phyloP scores from a whole-genome alignment of 2,113 vertebrate species.

The Coracopsis vasa region DNA sequence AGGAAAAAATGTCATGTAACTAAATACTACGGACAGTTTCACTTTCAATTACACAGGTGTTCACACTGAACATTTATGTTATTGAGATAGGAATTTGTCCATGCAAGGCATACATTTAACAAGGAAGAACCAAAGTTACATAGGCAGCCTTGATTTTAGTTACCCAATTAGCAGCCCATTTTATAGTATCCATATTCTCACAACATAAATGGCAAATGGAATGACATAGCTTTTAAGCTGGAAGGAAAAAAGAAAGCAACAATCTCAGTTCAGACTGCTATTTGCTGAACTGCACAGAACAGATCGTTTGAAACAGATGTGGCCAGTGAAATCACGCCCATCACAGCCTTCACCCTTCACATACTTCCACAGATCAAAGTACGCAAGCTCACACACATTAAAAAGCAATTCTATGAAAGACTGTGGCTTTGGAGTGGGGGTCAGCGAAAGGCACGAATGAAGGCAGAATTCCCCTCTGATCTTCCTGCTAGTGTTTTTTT shows the following conservation, averaged over 20 bases:
- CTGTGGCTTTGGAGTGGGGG: neutral
- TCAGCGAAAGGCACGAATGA: neutral
- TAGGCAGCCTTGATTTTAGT: neutral
- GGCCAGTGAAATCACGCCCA: neutral
- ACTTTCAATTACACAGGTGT: neutral
- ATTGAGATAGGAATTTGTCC: neutral
- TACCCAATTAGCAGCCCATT: neutral
- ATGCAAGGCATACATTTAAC: neutral
- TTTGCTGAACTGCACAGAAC: neutral
- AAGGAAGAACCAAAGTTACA: neutral
- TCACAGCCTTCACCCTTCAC: neutral
- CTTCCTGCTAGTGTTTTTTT: neutral
- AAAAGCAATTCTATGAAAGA: neutral
- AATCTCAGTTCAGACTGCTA: fast-evolving
- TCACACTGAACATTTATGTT: neutral
- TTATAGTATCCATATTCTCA: neutral
- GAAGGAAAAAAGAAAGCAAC: neutral
- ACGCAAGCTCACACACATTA: neutral
- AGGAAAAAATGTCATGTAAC: constrained; percentile 55
- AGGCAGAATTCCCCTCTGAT: neutral
- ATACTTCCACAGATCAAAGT: neutral
- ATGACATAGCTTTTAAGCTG: neutral
- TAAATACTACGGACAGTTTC: neutral
- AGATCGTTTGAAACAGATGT: neutral
- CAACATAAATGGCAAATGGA: neutral